Base-by-base conservation (phyloP, 2,113 vertebrate genomes). In the Malurus cyaneus region DNA sequence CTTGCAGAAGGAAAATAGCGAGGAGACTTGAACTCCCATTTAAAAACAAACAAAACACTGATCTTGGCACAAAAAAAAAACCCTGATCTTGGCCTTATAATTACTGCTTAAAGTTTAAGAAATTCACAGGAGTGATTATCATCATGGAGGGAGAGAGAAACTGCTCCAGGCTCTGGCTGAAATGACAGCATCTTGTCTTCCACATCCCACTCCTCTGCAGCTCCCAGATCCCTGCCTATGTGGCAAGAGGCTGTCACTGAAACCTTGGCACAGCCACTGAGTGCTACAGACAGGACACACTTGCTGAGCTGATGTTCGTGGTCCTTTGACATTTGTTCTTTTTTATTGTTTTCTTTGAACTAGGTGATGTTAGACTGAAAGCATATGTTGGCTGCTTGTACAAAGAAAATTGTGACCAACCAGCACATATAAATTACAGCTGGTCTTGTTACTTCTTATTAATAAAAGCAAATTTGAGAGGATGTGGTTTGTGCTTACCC, bases 261-360 rank as follows among this genome's bases (percentile, higher is more conserved):
- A 85, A 49, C 79, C 57, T 94, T 95, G 92, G 74, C 92, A 83
- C 1, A 1, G 36, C 13, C 52, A 32, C 84, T 29, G 31, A 5
- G 11, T 93, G 85, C 64, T 94, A 5, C 60, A 90, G 76, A 83
- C 85, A 88, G 53, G 92, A 83, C 47, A 70, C 62, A 8, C 56
- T 89, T 69, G 82, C 64, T 86, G 47, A 66, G 76, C 71, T 86
- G 67, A 86, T 92, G 49, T 50, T 94, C 89, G 16, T 26, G 46
- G 64, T 78, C 90, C 76, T 94, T 90, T 81, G 80, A 93, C 93
- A 78, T 94, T 92, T 74, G 76, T 90, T 85, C 82, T 84, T 90
- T 93, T 89, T 91, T 92, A 80, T 88, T 84, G 74, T 80, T 89
- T 65, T 67, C 94, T 96, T 95, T 97, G 93, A 96, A 95, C 93